Percentiles rank a stretch among this genome's conserved stretches.
Conservation (phyloP, 2,888 invertebrate genomes). For the Sialis fuliginosa region DNA sequence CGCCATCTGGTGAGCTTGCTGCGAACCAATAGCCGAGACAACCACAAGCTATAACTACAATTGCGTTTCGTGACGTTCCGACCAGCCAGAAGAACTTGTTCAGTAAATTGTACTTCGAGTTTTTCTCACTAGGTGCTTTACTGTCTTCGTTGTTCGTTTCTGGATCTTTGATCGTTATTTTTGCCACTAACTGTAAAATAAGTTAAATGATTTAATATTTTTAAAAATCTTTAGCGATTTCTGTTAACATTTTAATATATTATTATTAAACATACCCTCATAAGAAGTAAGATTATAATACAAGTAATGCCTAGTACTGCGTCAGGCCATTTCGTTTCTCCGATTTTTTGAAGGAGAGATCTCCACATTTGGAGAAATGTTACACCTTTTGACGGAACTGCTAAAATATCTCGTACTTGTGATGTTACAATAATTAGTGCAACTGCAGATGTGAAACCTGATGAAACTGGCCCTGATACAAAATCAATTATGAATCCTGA, state of each 20-base stretch:
- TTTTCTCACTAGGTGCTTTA: constrained; percentile 24
- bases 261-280: constrained; percentile 46
- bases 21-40: constrained; percentile 45
- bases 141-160: constrained; percentile 13
- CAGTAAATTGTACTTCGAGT: constrained; percentile 28
- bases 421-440: constrained; percentile 76
- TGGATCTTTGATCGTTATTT: constrained; percentile 32
- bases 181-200: too few species aligned
- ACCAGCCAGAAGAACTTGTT: constrained; percentile 57
- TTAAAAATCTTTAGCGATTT: too few species aligned
- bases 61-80: constrained; percentile 68
- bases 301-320: constrained; percentile 56
- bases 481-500: constrained; percentile 72
- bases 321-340: constrained; percentile 49
- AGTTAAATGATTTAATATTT: too few species aligned
- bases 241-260: too few species aligned
- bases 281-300: constrained; percentile 53
- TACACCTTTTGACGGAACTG: constrained; percentile 48
- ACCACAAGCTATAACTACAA: constrained; percentile 61
- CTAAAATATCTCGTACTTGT: constrained; percentile 71
- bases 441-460: constrained; percentile 80
- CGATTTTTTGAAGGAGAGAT: constrained; percentile 48
- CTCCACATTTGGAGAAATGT: constrained; percentile 67
- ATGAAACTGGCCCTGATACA: constrained; percentile 76
- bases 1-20: too few species aligned